phyloP scores from a whole-genome alignment of 1,140 invertebrate species.

The Conus betulinus region DNA sequence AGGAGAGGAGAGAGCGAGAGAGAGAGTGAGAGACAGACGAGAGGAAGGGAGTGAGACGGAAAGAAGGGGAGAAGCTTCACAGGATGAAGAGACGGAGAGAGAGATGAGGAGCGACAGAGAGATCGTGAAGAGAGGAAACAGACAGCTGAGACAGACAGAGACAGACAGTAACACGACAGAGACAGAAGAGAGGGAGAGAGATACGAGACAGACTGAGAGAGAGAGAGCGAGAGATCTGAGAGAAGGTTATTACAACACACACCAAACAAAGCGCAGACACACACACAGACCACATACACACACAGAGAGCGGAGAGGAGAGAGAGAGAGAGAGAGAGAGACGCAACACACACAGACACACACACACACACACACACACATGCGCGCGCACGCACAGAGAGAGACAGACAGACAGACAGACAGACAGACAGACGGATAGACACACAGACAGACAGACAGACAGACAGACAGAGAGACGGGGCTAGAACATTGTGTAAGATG shows the following conservation, averaged over 20 bases:
- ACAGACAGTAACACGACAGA: background rate
- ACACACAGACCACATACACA: too few species aligned
- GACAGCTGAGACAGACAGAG: background rate
- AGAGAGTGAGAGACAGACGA: too few species aligned
- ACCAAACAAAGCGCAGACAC: background rate
- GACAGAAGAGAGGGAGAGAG: constrained; percentile 10
- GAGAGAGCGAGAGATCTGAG: background rate
- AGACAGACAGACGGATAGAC: background rate
- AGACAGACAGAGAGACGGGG: background rate
- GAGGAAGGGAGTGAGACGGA: too few species aligned
- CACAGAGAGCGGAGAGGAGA: too few species aligned
- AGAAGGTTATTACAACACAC: background rate
- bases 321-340: too few species aligned
- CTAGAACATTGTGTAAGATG: background rate
- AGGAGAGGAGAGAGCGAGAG: too few species aligned
- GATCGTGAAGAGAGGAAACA: constrained; percentile 1
- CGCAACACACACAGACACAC: too few species aligned
- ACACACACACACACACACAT: too few species aligned
- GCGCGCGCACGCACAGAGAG: background rate
- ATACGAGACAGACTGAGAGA: constrained; percentile 26
- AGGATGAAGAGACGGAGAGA: too few species aligned
- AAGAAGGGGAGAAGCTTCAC: too few species aligned
- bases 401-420: background rate
- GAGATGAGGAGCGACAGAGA: too few species aligned
- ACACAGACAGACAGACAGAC: too few species aligned